These are phyloP conservation scores for Leptodactylus fuscus DNA, from an alignment of 2,113 vertebrate species.

Conservation along the genomic window DNA sequence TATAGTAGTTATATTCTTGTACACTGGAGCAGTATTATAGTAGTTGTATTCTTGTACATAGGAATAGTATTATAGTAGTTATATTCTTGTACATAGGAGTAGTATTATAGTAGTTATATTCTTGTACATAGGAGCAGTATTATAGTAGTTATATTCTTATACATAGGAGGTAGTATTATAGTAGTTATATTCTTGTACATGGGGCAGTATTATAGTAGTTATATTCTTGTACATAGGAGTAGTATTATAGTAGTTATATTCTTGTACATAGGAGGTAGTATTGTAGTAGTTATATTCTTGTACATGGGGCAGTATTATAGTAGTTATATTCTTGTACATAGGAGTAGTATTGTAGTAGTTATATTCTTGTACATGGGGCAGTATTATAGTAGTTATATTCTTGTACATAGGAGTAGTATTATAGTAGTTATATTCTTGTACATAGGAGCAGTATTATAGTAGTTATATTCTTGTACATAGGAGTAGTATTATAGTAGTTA, in stretches of 20 bases:
- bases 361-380: background rate
- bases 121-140: too few species aligned
- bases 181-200: background rate
- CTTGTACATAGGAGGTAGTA: background rate
- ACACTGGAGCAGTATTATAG: background rate
- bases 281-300: conserved; percentile 7
- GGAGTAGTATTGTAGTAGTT: background rate
- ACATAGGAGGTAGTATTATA: conserved; percentile 11
- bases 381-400: too few species aligned
- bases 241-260: conserved; percentile 9
- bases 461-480: conserved; percentile 2
- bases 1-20: conserved; percentile 14
- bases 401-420: background rate
- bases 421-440: conserved; percentile 4
- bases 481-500: background rate
- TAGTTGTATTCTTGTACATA: background rate
- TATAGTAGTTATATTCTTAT: conserved; percentile 7
- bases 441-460: conserved; percentile 1
- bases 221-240: background rate
- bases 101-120: background rate
- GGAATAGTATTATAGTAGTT: background rate
- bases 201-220: too few species aligned
- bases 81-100: conserved; percentile 7
- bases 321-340: conserved; percentile 5
- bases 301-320: conserved; percentile 6